These are phyloP conservation scores for Odocoileus hemionus DNA, from an alignment of 2,113 vertebrate species.

Conservation along the genomic window DNA sequence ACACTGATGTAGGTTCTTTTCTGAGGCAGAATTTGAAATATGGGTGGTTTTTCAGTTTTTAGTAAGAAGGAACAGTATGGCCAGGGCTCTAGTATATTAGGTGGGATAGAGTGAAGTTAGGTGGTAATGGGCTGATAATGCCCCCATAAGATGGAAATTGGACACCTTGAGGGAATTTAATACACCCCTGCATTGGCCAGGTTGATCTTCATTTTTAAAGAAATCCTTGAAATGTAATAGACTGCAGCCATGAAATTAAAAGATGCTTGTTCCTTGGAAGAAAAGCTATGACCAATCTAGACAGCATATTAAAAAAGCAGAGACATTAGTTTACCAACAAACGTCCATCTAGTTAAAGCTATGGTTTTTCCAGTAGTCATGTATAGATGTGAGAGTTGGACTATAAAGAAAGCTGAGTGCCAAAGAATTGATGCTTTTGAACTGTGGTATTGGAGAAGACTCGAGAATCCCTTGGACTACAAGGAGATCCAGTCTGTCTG, in stretches of 20 bases:
- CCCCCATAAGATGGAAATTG: background rate
- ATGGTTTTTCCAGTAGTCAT: background rate
- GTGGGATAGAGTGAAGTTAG: background rate
- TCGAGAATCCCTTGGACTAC: background rate
- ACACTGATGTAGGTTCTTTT: background rate
- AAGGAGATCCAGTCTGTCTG: background rate
- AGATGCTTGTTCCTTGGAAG: background rate
- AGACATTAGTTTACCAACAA: background rate
- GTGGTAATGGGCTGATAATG: background rate
- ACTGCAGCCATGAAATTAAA: background rate
- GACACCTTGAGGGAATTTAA: accelerated
- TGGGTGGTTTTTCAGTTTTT: background rate
- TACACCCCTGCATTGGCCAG: background rate
- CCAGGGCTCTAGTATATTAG: background rate
- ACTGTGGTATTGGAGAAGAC: background rate
- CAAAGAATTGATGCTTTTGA: background rate
- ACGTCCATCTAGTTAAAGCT: background rate
- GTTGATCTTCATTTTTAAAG: background rate
- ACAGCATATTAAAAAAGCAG: background rate
- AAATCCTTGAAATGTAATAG: background rate
- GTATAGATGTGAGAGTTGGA: background rate
- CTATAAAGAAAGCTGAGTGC: background rate
- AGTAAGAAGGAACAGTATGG: background rate
- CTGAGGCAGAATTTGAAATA: background rate
- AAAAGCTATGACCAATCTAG: background rate